Evolutionary conservation across 64 coral and sea anemone genomes (phyloP).

Genomic region (Montipora foliosa): DNA sequence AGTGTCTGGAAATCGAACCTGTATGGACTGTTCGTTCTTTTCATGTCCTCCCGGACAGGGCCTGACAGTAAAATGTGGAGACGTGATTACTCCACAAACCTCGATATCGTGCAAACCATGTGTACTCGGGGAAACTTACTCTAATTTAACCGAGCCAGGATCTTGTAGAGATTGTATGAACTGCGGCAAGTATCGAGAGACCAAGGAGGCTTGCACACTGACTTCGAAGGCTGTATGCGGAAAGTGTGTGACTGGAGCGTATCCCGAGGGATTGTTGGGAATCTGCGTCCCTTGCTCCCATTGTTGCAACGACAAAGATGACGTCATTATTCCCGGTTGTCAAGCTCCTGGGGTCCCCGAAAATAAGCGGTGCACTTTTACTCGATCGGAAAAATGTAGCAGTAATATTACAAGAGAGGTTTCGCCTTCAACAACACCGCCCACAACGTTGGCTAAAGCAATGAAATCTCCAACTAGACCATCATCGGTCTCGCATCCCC

Average conservation of each 20-base stretch:
- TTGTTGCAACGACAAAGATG: conserved; percentile 51
- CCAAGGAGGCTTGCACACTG: neutral
- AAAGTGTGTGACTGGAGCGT: conserved; percentile 20
- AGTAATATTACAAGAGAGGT: neutral
- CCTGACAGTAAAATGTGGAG: conserved; percentile 13
- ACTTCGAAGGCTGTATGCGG: conserved; percentile 22
- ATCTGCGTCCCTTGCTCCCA: conserved; percentile 43
- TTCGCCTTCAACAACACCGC: neutral
- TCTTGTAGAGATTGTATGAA: conserved; percentile 27
- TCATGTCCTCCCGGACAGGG: conserved; percentile 28
- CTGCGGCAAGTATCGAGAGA: conserved; percentile 27
- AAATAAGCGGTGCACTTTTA: neutral
- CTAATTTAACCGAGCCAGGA: neutral
- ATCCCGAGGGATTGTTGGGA: neutral
- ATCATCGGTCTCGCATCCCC: neutral
- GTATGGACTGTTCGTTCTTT: neutral
- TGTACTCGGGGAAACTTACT: conserved; percentile 52
- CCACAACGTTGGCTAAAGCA: neutral
- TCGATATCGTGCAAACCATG: conserved; percentile 8
- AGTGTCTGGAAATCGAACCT: neutral
- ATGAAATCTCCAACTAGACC: neutral
- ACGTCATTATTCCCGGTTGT: conserved; percentile 11
- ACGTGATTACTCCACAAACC: neutral
- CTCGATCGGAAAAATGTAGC: neutral
- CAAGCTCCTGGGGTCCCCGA: neutral